Percentiles rank a stretch among this genome's conserved stretches.
These are phyloP conservation scores for Leptopilina drosophilae DNA, from an alignment of 2,888 invertebrate species.

Conservation along the genomic window DNA sequence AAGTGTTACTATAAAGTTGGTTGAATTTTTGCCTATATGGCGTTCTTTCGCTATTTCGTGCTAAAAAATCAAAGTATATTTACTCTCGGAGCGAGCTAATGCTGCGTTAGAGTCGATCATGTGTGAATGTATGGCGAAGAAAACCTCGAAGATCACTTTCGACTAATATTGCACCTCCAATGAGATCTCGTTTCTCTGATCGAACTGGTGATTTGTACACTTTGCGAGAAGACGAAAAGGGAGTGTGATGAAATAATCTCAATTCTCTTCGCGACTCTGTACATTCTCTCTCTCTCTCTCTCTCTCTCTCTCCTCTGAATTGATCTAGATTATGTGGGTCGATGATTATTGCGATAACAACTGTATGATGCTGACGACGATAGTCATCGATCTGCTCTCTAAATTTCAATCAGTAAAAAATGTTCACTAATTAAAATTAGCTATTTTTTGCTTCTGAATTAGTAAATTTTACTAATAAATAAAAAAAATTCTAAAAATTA, in stretches of 20 bases:
- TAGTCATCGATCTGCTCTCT: too few relatives aligned
- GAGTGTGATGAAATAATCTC: conserved; percentile 33
- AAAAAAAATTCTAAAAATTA: too few relatives aligned
- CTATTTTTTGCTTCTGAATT: too few relatives aligned
- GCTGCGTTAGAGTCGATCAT: neutral
- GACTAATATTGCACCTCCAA: conserved; percentile 23
- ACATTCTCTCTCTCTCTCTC: neutral
- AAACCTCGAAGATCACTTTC: conserved; percentile 33
- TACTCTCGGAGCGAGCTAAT: neutral
- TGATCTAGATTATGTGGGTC: neutral
- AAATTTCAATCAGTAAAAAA: too few relatives aligned
- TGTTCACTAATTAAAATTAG: too few relatives aligned
- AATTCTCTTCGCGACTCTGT: neutral
- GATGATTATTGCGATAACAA: neutral
- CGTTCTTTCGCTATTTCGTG: neutral
- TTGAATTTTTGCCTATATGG: conserved; percentile 24
- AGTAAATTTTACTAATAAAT: too few relatives aligned
- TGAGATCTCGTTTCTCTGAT: conserved; percentile 23
- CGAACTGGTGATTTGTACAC: conserved; percentile 17
- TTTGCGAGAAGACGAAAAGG: neutral
- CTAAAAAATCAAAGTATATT: neutral
- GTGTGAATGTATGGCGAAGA: neutral
- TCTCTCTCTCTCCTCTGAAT: neutral
- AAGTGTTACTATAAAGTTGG: conserved; percentile 28
- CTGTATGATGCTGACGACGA: neutral